Conservation (phyloP, 2,113 vertebrate species). For the Phyllostomus hastatus region DNA sequence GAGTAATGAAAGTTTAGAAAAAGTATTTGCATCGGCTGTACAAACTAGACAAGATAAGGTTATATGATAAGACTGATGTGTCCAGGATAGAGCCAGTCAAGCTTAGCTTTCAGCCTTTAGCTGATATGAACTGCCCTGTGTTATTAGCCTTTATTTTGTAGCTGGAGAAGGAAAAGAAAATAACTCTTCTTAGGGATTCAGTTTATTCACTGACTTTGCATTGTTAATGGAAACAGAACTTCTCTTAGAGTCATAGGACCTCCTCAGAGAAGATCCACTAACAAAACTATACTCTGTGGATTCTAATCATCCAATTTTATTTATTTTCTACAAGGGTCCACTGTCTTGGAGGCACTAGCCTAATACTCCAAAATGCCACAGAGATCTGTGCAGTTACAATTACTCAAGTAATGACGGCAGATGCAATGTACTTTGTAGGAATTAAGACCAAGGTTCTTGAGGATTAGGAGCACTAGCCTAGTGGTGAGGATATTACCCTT, state of each 20-base stretch:
- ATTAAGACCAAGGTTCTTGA: neutral
- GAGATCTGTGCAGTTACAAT: neutral
- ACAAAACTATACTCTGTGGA: neutral
- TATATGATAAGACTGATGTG: neutral
- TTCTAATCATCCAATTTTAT: neutral
- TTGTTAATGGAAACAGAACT: neutral
- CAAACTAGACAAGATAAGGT: neutral
- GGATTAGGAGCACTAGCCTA: neutral
- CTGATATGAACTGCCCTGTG: neutral
- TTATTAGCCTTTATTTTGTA: neutral
- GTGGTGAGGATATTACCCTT: neutral
- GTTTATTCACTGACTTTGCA: neutral
- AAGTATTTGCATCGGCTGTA: neutral
- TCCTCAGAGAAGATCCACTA: neutral
- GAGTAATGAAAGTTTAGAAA: neutral
- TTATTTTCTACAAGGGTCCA: neutral
- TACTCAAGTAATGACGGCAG: neutral
- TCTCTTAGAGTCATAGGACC: neutral
- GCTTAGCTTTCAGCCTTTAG: neutral
- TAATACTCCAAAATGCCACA: neutral
- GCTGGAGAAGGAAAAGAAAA: neutral
- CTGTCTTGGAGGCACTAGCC: neutral
- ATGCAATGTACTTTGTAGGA: neutral
- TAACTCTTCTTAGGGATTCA: neutral
- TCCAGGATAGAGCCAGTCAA: neutral